Base-by-base conservation (phyloP, 2,888 invertebrate genomes). In the Ommatoiulus sabulosus region DNA sequence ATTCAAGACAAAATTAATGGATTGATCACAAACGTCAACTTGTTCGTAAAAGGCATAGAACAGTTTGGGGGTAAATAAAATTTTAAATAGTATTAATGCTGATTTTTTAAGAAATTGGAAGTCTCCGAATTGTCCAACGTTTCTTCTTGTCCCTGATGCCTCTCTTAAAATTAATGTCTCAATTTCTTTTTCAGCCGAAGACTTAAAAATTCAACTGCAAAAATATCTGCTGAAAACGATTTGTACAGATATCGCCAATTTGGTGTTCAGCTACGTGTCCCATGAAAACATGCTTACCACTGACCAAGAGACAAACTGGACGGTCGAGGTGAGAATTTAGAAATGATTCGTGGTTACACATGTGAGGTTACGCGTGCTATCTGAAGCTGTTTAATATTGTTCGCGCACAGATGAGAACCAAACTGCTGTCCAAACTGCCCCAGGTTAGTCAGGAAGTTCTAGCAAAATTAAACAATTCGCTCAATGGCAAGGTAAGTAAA, bases 171-270 rank as follows among this genome's bases (percentile, higher is more conserved):
- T 35, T 35, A 35, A 35, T 35, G 35, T 35, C 35, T 35, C 35
- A 35, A 35, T 35, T 35, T 35, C 35, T 35, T 35, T 0, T 35
- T 35, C 52, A 85, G 46, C 90, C 92, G 93, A 92, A 17, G 94
- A 94, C 12, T 94, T 95, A 44, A 97, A 97, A 92, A 90, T 93
- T 0, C 95, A 95, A 90, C 93, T 98, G 90, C 94, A 95, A 0
- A 97, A 97, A 92, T 97, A 98, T 93, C 93, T 98, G 84, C 93
- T 98, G 48, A 97, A 97, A 93, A 95, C 97, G 0, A 93, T 97
- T 86, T 97, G 97, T 86, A 91, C 96, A 46, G 98, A 98, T 91
- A 94, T 97, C 89, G 94, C 96, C 20, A 96, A 96, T 89, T 95
- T 96, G 91, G 94, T 97, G 88, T 94, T 97, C 90, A 94, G 95